phyloP scores from a whole-genome alignment of 2,113 vertebrate genomes.

The Dunckerocampus dactyliophorus region DNA sequence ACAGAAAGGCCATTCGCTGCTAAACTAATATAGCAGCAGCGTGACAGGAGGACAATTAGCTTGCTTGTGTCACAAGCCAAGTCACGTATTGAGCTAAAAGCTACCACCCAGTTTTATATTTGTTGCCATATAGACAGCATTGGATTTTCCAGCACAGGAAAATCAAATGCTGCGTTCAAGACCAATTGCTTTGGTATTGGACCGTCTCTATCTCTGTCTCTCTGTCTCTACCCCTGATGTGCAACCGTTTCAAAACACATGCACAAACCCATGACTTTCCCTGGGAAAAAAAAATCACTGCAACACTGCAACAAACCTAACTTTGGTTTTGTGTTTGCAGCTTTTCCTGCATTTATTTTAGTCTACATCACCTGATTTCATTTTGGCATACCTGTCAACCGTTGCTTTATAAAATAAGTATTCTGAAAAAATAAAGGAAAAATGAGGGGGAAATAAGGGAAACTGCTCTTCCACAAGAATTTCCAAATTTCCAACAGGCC shows the following conservation, averaged over 20 bases:
- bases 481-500: too few relatives aligned
- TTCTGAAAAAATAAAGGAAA: too few relatives aligned
- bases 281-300: not conserved
- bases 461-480: too few relatives aligned
- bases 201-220: constrained; percentile 24
- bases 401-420: too few relatives aligned
- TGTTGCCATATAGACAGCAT: constrained; percentile 54
- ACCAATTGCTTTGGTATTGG: constrained; percentile 60
- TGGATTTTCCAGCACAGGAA: constrained; percentile 71
- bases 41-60: constrained; percentile 35
- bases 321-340: not conserved
- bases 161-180: constrained; percentile 67
- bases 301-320: not conserved
- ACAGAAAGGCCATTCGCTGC: constrained; percentile 12
- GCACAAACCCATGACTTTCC: too few relatives aligned
- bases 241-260: constrained; percentile 31
- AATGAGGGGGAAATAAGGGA: too few relatives aligned
- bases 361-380: not conserved
- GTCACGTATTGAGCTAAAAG: constrained; percentile 59
- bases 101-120: constrained; percentile 17
- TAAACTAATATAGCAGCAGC: constrained; percentile 16
- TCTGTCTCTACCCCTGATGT: constrained; percentile 38
- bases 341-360: not conserved
- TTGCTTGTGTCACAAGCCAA: constrained; percentile 46
- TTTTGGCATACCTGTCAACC: too few relatives aligned